Base-by-base conservation (phyloP, 2,797 vertebrate species). In the Tokudaia tokunoshimensis region DNA sequence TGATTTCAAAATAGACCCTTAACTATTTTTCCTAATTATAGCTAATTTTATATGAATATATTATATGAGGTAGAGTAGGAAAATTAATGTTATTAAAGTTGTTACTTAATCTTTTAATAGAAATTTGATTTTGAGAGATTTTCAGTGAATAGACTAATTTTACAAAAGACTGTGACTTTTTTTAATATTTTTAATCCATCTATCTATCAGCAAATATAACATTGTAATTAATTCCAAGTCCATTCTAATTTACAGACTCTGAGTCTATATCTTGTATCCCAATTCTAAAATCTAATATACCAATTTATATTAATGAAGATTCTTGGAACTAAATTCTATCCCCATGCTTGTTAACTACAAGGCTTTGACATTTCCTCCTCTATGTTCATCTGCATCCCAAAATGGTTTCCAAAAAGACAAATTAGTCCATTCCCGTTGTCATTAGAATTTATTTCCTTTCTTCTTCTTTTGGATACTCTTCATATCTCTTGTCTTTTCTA, bases 231-330 rank as follows among this genome's bases (percentile, higher is more conserved):
- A 97, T 97, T 92, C 47, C 6, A 93, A 95, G 94, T 96, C 70
- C 83, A 97, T 97, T 97, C 91, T 97, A 95, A 97, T 97, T 97
- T 98, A 96, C 74, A 92, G 95, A 44, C 76, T 94, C 63, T 79
- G 94, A 93, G 94, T 97, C 91, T 96, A 78, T 93, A 91, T 96
- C 95, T 96, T 97, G 94, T 93, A 94, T 97, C 88, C 52, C 89
- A 98, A 97, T 97, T 97, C 93, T 55, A 97, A 97, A 97, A 98
- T 94, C 95, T 97, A 98, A 97, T 96, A 96, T 97, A 96, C 89
- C 97, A 97, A 98, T 98, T 97, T 98, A 98, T 97, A 98, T 98
- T 98, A 98, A 98, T 98, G 98, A 98, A 97, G 96, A 89, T 94
- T 96, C 89, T 93, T 93, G 67, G 55, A 82, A 95, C 83, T 96